Evolutionary conservation across 2,113 vertebrate species (phyloP).

Genomic region (Serilophus lunatus): DNA sequence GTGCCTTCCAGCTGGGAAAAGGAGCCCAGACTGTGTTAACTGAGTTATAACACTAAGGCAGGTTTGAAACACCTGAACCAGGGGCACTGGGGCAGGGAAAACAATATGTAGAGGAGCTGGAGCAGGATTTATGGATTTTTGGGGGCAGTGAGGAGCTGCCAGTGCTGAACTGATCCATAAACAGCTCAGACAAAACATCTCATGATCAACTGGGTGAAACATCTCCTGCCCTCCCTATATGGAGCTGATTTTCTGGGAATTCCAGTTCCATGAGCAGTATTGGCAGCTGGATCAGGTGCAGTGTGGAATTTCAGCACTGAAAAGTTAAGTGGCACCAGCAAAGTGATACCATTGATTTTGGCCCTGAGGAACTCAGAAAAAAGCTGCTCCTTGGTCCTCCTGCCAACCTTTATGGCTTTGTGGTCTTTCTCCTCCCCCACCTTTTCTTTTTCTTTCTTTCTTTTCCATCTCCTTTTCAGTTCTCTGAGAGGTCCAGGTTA

Average conservation of each 20-base stretch:
- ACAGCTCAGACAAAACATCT: neutral
- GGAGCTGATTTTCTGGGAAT: neutral
- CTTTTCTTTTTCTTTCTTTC: neutral
- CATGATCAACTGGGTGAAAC: neutral
- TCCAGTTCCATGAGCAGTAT: neutral
- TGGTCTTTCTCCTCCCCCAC: neutral
- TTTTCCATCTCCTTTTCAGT: neutral
- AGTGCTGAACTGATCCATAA: neutral
- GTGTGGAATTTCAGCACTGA: neutral
- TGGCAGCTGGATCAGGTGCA: neutral
- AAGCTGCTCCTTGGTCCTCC: neutral
- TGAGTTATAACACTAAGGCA: accelerated
- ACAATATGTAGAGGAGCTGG: neutral
- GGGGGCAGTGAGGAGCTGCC: neutral
- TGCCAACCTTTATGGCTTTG: neutral
- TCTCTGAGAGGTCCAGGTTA: accelerated
- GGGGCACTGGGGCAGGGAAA: neutral
- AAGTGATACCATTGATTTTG: neutral
- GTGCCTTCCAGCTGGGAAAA: neutral
- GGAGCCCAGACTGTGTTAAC: neutral
- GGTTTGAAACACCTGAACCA: neutral
- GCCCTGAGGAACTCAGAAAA: neutral
- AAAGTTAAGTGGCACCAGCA: neutral
- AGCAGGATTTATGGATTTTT: neutral
- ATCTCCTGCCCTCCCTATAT: neutral